These are phyloP conservation scores for Toxotes jaculatrix DNA, from an alignment of 2,113 vertebrate species.

Conservation along the genomic window DNA sequence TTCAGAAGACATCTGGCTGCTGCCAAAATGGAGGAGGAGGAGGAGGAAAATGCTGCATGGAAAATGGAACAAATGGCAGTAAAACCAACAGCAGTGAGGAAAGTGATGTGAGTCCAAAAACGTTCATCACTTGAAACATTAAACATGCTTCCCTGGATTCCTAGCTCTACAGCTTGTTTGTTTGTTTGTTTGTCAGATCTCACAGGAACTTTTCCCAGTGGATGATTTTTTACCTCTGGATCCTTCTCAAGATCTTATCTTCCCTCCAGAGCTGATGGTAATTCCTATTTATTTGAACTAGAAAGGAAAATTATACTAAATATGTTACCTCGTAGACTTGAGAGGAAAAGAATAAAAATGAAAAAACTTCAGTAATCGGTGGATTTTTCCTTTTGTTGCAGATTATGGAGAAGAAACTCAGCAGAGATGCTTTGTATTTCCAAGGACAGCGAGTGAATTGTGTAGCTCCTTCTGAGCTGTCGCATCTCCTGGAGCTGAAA, in stretches of 20 bases:
- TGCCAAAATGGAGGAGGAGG: slow-evolving; percentile 10
- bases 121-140: too few species aligned
- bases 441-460: not conserved
- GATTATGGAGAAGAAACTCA: slow-evolving; percentile 10
- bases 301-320: not conserved
- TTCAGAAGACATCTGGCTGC: not conserved
- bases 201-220: not conserved
- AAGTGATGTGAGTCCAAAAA: too few species aligned
- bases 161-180: too few species aligned
- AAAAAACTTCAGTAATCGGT: too few species aligned
- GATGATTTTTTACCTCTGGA: not conserved
- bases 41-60: slow-evolving; percentile 6
- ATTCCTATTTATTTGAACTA: not conserved
- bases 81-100: too few species aligned
- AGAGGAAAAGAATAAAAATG: too few species aligned
- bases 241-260: slow-evolving; percentile 12
- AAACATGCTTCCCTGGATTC: too few species aligned
- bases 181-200: not conserved
- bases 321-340: too few species aligned
- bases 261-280: slow-evolving; percentile 2
- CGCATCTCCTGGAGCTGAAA: slow-evolving; percentile 10
- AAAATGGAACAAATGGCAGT: not conserved
- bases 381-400: not conserved
- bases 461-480: not conserved
- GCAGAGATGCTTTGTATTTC: not conserved